Evolutionary conservation across 2,113 vertebrate species (phyloP), one percentile per base, ranked within the genome.

Genomic region (Salvator merianae): DNA sequence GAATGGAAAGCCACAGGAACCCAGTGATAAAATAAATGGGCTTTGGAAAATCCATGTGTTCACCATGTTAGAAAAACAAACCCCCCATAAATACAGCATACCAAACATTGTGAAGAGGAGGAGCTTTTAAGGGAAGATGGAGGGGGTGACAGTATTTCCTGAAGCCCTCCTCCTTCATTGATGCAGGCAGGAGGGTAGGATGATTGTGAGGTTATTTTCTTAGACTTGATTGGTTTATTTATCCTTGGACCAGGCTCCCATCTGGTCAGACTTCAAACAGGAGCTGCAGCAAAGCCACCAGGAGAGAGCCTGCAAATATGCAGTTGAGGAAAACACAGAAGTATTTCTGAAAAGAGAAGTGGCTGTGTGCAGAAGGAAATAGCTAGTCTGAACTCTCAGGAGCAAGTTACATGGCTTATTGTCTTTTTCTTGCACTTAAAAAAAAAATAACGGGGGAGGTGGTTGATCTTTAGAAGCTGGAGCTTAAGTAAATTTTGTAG

Each of bases 51-150:
- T 95, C 95, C 97, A 98, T 98, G 95, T 98, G 97, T 97, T 97
- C 96, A 94, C 97, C 97, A 97, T 96, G 96, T 98, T 98, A 97
- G 82, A 95, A 97, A 96, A 98, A 98, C 96, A 98, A 92, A 50
- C 90, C 94, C 92, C 88, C 88, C 87, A 85, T 93, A 92, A 88
- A 94, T 92, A 91, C 89, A 92, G 93, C 92, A 92, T 92, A 93
- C 93, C 88, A 90, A 91, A 91, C 91, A 90, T 88, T 84, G 84
- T 88, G 92, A 28, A 18, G 62, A 95, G 84, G 89, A 95, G 91
- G 88, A 92, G 87, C 86, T 91, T 87, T 92, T 90, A 91, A 93
- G 90, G 90, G 88, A 93, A 89, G 86, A 90, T 12, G 26, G 94
- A 88, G 88, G 91, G 87, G 94, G 85, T 89, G 81, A 90, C 90